Evolutionary conservation across 2,888 invertebrate species (phyloP), one percentile per base, ranked within the genome.

Genomic region (Chironomus tentans): DNA sequence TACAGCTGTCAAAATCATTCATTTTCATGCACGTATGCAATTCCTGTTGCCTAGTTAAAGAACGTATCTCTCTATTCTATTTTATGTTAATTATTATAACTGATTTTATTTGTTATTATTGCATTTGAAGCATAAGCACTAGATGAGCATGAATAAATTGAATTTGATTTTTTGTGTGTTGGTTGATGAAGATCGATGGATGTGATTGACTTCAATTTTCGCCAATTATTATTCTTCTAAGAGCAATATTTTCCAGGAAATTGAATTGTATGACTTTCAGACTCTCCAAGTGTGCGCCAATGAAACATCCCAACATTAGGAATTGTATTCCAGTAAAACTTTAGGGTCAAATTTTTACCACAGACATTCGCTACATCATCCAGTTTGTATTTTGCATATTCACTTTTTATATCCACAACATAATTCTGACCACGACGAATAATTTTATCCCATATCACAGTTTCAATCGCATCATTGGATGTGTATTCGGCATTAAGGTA

Each of bases 1-100:
- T 47, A 56, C 72, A 73, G 72, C 72, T 73, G 72, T 73, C 72
- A 73, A 73, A 73, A 73, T 73, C 72, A 73, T 28, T 73, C 72
- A 73, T 73, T 73, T 56, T 73, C 62, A 18, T 24, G 65, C 65
- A 24, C 65, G 24, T 65, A 56, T 65, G 24, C 24, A 65, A 24
- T 38, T 13, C n/a, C 6, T 24, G 15, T 24, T 24, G 24, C 65
- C 24, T 65, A 65, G 65, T 65, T 65, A n/a, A n/a, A n/a, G n/a
- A n/a, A n/a, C n/a, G 5, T 56, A 65, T 65, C 24, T 22, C 12
- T 22, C 13, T 65, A 12, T 22, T 24, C 24, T 10, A 65, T 65
- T 65, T 24, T 21, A 65, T 24, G 24, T 65, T 65, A 65, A 65
- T 65, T 15, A 56, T 56, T 65, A 13, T 24, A 65, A 22, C 65